phyloP scores from a whole-genome alignment of 2,888 invertebrate species.

The Xylota sylvarum region DNA sequence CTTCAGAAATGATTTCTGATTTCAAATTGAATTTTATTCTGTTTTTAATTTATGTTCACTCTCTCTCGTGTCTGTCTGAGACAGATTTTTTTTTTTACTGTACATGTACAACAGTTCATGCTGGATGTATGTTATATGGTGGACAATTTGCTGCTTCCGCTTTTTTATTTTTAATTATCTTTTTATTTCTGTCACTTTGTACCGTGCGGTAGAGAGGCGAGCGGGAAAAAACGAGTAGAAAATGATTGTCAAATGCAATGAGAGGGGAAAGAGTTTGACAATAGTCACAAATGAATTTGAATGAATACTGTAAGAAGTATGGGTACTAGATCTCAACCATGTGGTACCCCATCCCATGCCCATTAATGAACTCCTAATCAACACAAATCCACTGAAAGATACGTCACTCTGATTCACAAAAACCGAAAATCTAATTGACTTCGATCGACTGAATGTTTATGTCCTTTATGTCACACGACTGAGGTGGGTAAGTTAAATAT shows the following conservation, averaged over 20 bases:
- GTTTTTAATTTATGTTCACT: conserved; percentile 32
- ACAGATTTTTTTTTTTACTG: no score
- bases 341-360: not conserved
- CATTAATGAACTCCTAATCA: not conserved
- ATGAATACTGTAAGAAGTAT: no score
- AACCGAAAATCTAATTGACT: conserved; percentile 7
- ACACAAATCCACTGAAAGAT: not conserved
- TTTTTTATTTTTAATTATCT: conserved; percentile 42
- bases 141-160: conserved; percentile 44
- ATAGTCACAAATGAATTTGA: no score
- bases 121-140: not conserved
- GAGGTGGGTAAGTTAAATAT: not conserved
- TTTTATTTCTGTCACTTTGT: conserved; percentile 37
- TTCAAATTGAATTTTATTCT: conserved; percentile 56
- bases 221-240: not conserved
- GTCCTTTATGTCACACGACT: not conserved
- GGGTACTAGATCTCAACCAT: no score
- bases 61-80: conserved; percentile 31
- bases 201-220: not conserved
- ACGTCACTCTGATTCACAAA: not conserved
- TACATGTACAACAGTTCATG: not conserved
- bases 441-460: not conserved
- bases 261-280: no score
- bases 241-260: conserved; percentile 30
- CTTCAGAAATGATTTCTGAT: conserved; percentile 67